Percentiles rank a stretch among this genome's conserved stretches.
Evolutionary conservation across 2,797 vertebrate species (phyloP).

Genomic region (Rhynchotus rufescens): DNA sequence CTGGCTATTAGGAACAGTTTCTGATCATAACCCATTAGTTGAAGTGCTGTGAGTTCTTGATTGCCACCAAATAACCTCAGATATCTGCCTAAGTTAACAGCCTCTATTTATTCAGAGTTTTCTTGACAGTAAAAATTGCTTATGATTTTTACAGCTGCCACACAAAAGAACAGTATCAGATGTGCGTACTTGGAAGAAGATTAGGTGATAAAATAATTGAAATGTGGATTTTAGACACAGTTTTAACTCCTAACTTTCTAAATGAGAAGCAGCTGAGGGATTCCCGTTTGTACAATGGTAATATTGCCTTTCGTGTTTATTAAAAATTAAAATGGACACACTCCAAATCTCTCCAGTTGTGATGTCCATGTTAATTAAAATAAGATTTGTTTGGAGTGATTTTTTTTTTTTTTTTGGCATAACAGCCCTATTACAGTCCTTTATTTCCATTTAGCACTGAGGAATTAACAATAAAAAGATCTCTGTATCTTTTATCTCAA

Average conservation of each 20-base stretch:
- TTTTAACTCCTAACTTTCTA: conserved; percentile 64
- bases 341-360: conserved; percentile 1
- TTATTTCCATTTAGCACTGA: not conserved
- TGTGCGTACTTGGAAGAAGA: conserved; percentile 61
- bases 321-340: conserved; percentile 46
- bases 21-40: conserved; percentile 86
- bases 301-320: conserved; percentile 33
- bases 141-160: conserved; percentile 81
- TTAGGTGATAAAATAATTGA: conserved; percentile 72
- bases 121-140: conserved; percentile 82
- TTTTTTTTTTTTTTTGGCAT: not conserved
- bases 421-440: not conserved
- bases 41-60: conserved; percentile 83
- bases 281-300: conserved; percentile 19
- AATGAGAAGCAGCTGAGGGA: conserved; percentile 43
- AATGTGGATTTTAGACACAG: conserved; percentile 68
- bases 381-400: not conserved
- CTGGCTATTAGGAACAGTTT: conserved; percentile 85
- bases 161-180: conserved; percentile 76
- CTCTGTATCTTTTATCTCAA: conserved; percentile 8
- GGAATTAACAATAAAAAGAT: not conserved
- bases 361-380: conserved; percentile 12
- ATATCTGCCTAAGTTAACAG: conserved; percentile 83
- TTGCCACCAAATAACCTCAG: conserved; percentile 82
- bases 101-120: conserved; percentile 81